Evolutionary conservation across 1,140 invertebrate genomes (phyloP), one percentile per base, ranked within the genome.

Genomic region (Neodiprion virginianus): DNA sequence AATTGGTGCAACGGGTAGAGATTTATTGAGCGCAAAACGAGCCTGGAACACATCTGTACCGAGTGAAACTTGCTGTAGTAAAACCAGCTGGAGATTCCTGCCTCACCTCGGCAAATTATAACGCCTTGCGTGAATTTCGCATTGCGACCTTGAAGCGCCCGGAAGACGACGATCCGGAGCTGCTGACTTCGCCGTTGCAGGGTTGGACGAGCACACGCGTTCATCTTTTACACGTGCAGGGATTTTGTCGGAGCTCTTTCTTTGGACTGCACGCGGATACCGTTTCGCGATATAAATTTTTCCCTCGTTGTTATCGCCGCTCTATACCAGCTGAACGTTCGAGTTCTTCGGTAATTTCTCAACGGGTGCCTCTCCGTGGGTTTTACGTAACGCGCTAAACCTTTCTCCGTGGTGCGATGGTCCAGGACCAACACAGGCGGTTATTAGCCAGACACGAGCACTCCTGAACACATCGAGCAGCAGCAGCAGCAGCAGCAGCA

Each of bases 321-420:
- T 40, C 5, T 8, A 17, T 17, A 61, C 53, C n/a, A 61, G 8
- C 53, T 8, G 11, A 17, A 17, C 53, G 11, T 61, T 17, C n/a
- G n/a, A 61, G 53, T 61, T 61, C 53, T 61, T 61, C 8, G 53
- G 53, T 17, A 61, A 61, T 61, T 61, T 61, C 53, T 61, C n/a
- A 61, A 17, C 53, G 8, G 53, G 53, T 17, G n/a, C n/a, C 53
- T 17, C 53, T 61, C 53, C n/a, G n/a, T 17, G 5, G 11, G 53
- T 61, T 40, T 40, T 61, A 61, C 53, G 53, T 61, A 61, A 61
- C 53, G 4, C 53, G 53, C 53, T 14, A 61, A 61, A 61, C 53
- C 53, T 61, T 61, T 61, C 53, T 61, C 53, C 53, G 53, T 61
- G 11, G 53, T 61, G 53, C 53, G 53, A 61, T 61, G 53, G 53